Base-by-base conservation (phyloP, 2,797 vertebrate species). In the Rhabdomys pumilio region DNA sequence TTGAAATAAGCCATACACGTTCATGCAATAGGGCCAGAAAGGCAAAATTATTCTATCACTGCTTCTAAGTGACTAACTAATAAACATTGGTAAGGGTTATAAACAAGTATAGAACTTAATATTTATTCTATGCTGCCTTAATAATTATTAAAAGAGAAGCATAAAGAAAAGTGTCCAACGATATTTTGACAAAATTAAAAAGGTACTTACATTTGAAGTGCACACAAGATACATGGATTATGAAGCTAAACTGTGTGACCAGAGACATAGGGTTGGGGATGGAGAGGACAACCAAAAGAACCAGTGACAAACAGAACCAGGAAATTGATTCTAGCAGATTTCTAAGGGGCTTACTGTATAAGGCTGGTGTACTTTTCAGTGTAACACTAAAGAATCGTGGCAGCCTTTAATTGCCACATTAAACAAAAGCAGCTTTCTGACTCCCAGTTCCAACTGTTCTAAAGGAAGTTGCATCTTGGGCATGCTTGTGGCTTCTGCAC, bases 141-240 rank as follows among this genome's bases (percentile, higher is more conserved):
- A 41, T 77, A 91, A 73, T 10, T 72, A 38, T 61, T 95, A 72
- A 77, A 95, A 84, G 24, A 61, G 31, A 82, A 38, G 55, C 8
- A 34, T 53, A 92, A 59, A 26, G 91, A 89, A 95, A 89, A 41
- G 59, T 67, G 38, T 12, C 14, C 50, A 26, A 59, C 79, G 34
- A 38, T 2, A 72, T 17, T 88, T 77, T 19, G 34, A 82, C 50
- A 34, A 91, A 89, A 89, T 47, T 86, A 20, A 90, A 95, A n/a
- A 89, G 4, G 19, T 53, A 55, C 20, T 73, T n/a, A 38, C 4
- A 8, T 41, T n/a, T 69, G 59, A 63, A 82, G 6, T 9, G 10
- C n/a, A 3, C 5, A 44, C 7, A 14, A 75, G 14, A 57, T 88
- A 65, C 14, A 26, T 11, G 31, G 50, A 44, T 34, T 55, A 55